A percentile compares a stretch with the other conserved stretches of the same genome.
Evolutionary conservation across 2,797 vertebrate species (phyloP).

Genomic region (Stomatorhinus walkeri): DNA sequence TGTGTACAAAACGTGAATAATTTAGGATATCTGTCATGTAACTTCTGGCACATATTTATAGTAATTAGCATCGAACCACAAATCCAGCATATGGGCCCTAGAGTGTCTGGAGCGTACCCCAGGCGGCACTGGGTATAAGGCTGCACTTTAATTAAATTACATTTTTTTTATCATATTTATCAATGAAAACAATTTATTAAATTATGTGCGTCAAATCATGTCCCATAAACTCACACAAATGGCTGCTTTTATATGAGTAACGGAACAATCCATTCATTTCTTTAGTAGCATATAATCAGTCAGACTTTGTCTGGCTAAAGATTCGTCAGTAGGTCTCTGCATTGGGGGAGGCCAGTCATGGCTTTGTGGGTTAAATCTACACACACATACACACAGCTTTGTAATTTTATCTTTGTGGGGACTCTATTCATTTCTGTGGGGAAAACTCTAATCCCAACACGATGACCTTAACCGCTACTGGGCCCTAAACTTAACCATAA

Average conservation of each 20-base stretch:
- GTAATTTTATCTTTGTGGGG: neutral
- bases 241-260: neutral
- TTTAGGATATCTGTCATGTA: constrained; percentile 14
- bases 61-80: neutral
- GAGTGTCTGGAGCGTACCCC: neutral
- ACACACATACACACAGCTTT: neutral
- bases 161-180: neutral
- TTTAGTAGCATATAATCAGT: neutral
- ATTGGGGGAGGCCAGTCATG: neutral
- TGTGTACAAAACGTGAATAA: constrained; percentile 15
- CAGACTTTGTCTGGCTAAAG: neutral
- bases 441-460: neutral
- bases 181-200: neutral
- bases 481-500: neutral
- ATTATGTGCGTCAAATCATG: neutral
- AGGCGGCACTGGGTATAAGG: neutral
- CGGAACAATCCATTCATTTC: neutral
- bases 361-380: neutral
- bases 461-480: neutral
- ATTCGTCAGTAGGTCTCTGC: neutral
- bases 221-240: neutral
- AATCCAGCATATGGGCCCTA: constrained; percentile 14
- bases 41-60: neutral
- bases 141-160: neutral
- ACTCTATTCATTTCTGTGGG: neutral